phyloP scores from a whole-genome alignment of 2,113 vertebrate genomes.

The Syngnathoides biaculeatus region DNA sequence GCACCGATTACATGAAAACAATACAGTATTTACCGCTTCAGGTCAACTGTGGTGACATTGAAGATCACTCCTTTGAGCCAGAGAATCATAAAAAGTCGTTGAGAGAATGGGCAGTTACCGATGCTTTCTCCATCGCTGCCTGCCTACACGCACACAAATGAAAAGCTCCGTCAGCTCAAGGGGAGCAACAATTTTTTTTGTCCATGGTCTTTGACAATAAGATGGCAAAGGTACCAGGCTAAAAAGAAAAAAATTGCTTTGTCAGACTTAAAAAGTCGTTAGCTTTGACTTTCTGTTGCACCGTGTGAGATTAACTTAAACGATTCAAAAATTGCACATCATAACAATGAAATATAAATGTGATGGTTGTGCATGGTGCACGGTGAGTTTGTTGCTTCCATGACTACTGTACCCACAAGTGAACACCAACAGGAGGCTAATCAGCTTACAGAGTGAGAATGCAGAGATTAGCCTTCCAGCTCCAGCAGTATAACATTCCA shows the following conservation, averaged over 20 bases:
- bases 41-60: conserved; percentile 92
- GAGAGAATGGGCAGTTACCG: conserved; percentile 94
- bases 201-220: not conserved
- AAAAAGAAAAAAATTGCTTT: no score
- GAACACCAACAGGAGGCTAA: conserved; percentile 46
- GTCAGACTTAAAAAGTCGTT: not conserved
- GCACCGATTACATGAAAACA: no score
- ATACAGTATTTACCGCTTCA: conserved; percentile 83
- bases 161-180: not conserved
- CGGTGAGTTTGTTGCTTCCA: not conserved
- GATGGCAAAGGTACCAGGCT: no score
- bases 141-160: conserved; percentile 68
- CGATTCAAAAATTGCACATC: not conserved
- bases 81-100: conserved; percentile 96
- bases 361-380: not conserved
- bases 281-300: not conserved
- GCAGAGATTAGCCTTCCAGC: conserved; percentile 49
- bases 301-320: not conserved
- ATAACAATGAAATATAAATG: conserved; percentile 1
- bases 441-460: conserved; percentile 57
- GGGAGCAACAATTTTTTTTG: not conserved
- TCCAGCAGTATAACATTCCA: conserved; percentile 7
- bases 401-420: conserved; percentile 8
- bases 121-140: conserved; percentile 91
- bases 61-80: conserved; percentile 96